Evolutionary conservation across 2,797 vertebrate genomes (phyloP).

Genomic region (Sebastes vulpes): DNA sequence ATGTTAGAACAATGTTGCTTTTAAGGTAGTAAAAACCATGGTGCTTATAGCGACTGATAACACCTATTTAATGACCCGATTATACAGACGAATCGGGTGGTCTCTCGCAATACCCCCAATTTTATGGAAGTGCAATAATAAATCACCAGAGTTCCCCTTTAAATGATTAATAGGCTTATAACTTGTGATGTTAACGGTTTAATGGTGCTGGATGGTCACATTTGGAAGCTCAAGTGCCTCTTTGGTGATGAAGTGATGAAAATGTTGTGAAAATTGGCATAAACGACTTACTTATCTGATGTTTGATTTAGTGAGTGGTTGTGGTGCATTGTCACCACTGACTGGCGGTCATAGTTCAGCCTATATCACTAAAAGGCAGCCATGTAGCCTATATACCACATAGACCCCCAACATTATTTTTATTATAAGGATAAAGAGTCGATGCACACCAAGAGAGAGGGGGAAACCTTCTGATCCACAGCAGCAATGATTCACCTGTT

Average conservation of each 20-base stretch:
- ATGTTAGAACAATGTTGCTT: no score
- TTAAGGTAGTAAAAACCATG: no score
- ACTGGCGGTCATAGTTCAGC: background rate
- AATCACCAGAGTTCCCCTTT: background rate
- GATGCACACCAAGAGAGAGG: background rate
- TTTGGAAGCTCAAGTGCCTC: background rate
- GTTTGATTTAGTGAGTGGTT: background rate
- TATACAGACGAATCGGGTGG: no score
- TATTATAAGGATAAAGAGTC: background rate
- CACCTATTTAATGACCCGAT: no score
- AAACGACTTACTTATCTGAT: background rate
- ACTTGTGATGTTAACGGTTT: background rate
- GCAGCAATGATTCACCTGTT: conserved; percentile 15
- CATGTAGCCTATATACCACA: background rate
- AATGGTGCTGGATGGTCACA: background rate
- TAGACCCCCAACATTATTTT: background rate
- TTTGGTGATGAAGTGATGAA: background rate
- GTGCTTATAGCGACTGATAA: no score
- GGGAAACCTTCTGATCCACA: background rate
- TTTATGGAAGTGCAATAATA: background rate
- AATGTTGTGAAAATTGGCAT: background rate
- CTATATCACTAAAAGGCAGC: background rate
- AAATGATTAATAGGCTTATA: background rate
- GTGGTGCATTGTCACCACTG: background rate
- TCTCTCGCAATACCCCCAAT: background rate